Base-by-base conservation (phyloP, 1,140 invertebrate genomes). In the Drosophila burlai region DNA sequence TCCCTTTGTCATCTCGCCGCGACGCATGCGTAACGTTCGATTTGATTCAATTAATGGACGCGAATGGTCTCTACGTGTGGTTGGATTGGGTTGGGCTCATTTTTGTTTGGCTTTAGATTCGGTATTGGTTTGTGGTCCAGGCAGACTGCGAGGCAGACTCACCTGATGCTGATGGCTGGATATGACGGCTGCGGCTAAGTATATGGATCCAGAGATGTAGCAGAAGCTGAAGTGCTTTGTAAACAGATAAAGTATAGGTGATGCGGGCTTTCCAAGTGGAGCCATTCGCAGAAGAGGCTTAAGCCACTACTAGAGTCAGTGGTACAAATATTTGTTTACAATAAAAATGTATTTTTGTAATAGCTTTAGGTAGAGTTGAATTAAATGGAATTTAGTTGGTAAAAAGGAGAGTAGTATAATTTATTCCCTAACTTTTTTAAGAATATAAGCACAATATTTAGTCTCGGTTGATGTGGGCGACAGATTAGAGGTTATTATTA, bases 11-110 rank as follows among this genome's bases (percentile, higher is more conserved):
- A 84, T 89, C 90, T 62, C 76, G 73, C 65, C 85, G 80, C 84
- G 84, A 90, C 84, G 85, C 85, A 90, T 90, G 85, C 85, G 85
- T 90, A 90, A 84, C 84, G 84, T 89, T 90, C 86, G 85, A 90
- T 90, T 90, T 90, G 85, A 85, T 90, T 89, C 84, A 89, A 89
- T 89, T 90, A 90, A 91, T 90, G 85, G 85, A 69, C 66, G 79
- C 49, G 85, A 91, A 90, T 90, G 81, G 79, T 76, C 75, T 76
- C 64, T 85, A 90, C 85, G 85, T 90, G 85, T 77, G 75, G 49
- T 80, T 73, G 36, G 76, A 60, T 77, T 60, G 57, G 49, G 55
- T 50, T 69, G 72, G 54, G 46, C 58, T 75, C 61, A 42, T 36
- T 40, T 61, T 31, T 31, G 52, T 36, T 71, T 59, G 50, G 52